Evolutionary conservation across 2,113 vertebrate genomes (phyloP).

Genomic region (Lepidothrix coronata): DNA sequence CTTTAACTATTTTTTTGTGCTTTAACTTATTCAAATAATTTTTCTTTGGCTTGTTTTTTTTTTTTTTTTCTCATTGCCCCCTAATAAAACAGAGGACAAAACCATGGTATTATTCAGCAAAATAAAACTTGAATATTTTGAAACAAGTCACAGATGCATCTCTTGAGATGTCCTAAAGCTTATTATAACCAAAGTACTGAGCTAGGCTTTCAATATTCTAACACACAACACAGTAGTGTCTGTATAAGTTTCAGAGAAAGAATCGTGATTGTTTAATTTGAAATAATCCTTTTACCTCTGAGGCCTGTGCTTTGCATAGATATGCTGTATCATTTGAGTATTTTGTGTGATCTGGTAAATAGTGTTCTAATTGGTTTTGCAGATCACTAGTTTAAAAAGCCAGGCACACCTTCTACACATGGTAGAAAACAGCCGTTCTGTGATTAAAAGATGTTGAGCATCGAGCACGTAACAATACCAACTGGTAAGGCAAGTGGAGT

Average conservation of each 20-base stretch:
- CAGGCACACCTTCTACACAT: background rate
- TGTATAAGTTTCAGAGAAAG: background rate
- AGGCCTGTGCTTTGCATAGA: background rate
- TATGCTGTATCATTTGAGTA: background rate
- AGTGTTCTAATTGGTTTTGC: conserved; percentile 46
- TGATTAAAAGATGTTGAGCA: background rate
- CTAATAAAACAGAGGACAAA: background rate
- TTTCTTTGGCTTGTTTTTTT: background rate
- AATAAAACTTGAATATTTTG: background rate
- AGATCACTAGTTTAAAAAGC: conserved; percentile 13
- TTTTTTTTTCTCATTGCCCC: background rate
- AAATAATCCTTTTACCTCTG: conserved; percentile 21
- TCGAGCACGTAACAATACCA: background rate
- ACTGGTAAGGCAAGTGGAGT: background rate
- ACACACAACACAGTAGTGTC: accelerated
- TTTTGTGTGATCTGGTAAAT: conserved; percentile 43
- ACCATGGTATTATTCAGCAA: background rate
- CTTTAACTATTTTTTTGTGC: background rate
- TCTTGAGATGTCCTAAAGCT: background rate
- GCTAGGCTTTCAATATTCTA: background rate
- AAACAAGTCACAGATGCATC: background rate
- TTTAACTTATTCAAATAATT: conserved; percentile 47
- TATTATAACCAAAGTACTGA: background rate
- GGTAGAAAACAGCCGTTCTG: background rate
- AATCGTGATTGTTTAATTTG: background rate